phyloP scores from a whole-genome alignment of 2,888 invertebrate genomes.

The Chirona hameri region DNA sequence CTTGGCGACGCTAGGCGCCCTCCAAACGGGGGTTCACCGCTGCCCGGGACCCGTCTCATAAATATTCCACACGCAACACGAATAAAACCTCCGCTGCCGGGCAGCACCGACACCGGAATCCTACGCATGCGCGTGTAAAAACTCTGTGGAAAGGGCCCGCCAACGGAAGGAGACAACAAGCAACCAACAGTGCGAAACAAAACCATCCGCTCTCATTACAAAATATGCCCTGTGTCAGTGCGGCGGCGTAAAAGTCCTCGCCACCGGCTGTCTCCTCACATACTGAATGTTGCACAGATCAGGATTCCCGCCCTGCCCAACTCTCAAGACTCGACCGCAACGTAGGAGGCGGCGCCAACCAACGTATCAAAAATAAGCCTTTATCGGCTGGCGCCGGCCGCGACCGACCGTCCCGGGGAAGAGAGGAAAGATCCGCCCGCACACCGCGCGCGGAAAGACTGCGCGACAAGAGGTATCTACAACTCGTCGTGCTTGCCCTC shows the following conservation, averaged over 20 bases:
- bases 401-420: neutral
- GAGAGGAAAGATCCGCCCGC: neutral
- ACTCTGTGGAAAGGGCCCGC: neutral
- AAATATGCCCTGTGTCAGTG: neutral
- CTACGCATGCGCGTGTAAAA: neutral
- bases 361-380: constrained; percentile 13
- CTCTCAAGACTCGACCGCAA: neutral
- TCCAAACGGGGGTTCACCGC: neutral
- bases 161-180: constrained; percentile 4
- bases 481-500: constrained; percentile 36
- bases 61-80: neutral
- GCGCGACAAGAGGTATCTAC: constrained; percentile 2
- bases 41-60: neutral
- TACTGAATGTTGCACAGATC: neutral
- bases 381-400: neutral
- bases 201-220: neutral
- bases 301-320: too few relatives aligned
- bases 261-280: neutral
- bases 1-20: neutral
- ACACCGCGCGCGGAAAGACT: neutral
- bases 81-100: neutral
- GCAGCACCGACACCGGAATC: neutral
- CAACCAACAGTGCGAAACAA: constrained; percentile 11
- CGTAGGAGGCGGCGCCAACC: too few relatives aligned
- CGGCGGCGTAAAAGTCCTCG: neutral